phyloP scores from a whole-genome alignment of 2,888 invertebrate species.

The Carabus problematicus region DNA sequence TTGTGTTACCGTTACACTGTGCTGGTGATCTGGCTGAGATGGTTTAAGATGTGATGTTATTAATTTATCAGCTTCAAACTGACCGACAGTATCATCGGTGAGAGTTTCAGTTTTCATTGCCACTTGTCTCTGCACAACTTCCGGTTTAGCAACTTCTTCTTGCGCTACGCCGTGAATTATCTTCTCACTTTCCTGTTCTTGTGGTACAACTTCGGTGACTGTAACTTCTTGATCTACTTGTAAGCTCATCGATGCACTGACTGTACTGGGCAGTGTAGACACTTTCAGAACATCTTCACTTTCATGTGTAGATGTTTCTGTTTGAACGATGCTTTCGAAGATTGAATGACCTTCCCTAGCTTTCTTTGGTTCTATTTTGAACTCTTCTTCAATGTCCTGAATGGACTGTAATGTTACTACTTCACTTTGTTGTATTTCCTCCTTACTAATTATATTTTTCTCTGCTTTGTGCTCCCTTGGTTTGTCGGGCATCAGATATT shows the following conservation, averaged over 20 bases:
- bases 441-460: constrained; percentile 45
- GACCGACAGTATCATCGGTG: constrained; percentile 49
- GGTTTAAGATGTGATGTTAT: constrained; percentile 49
- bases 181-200: constrained; percentile 51
- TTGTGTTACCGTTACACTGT: constrained; percentile 54
- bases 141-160: constrained; percentile 57
- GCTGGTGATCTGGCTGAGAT: constrained; percentile 48
- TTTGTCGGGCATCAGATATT: constrained; percentile 47
- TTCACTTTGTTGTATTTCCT: constrained; percentile 49
- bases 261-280: constrained; percentile 40
- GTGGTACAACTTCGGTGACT: constrained; percentile 55
- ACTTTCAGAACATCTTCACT: constrained; percentile 50
- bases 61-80: constrained; percentile 47
- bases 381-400: constrained; percentile 49
- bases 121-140: constrained; percentile 53
- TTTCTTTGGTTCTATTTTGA: constrained; percentile 51
- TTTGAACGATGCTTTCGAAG: constrained; percentile 57
- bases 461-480: constrained; percentile 47
- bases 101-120: constrained; percentile 58
- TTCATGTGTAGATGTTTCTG: constrained; percentile 50
- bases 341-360: constrained; percentile 56
- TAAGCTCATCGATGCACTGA: constrained; percentile 44
- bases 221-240: constrained; percentile 52
- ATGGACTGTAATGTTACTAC: constrained; percentile 48
- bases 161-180: constrained; percentile 58